Base-by-base conservation (phyloP, 2,797 vertebrate species). In the Glyptemys insculpta region DNA sequence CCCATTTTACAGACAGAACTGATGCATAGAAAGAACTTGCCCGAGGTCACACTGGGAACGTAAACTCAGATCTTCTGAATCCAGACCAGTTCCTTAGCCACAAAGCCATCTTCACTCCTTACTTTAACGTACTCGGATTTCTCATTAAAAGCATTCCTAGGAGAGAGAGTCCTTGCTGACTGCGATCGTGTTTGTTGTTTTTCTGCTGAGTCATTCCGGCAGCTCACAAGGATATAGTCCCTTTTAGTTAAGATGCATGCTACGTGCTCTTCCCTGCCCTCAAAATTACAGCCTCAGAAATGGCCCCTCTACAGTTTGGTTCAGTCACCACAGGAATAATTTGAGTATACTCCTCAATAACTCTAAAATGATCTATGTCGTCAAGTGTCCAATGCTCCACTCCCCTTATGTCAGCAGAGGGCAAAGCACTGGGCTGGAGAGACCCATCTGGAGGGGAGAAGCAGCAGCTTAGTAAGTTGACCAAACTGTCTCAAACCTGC, bases 1-100 rank as follows among this genome's bases (percentile, higher is more conserved):
- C 65, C 82, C 68, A 65, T 56, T 16, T 68, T 7, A 15, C 7
- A 27, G 4, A 18, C 0, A 1, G 82, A 93, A 47, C 1, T 18
- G 25, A 76, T 27, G 52, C 41, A 80, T n/a, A 76, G 68, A 12
- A 31, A 93, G 34, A 91, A 10, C 18, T 21, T 76, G 83, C 81
- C 68, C 0, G 3, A 88, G 68, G 68, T 65, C 91, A 59, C 0
- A 34, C 2, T 44, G 74, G 12, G 27, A 76, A 76, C 8, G 4
- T 5, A 44, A 41, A 49, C 12, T 14, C 74, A 27, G 12, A 49
- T 47, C 27, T 29, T 76, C 74, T 29, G 25, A 76, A 47, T 76
- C 74, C 12, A 76, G 44, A 27, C 12, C 25, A 27, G 12, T 47
- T 6, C 4, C 25, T 27, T 44, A 29, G 12, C 74, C 74, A 47